These are phyloP conservation scores for Cyprinodon tularosa DNA, from an alignment of 2,113 vertebrate species.

Conservation along the genomic window DNA sequence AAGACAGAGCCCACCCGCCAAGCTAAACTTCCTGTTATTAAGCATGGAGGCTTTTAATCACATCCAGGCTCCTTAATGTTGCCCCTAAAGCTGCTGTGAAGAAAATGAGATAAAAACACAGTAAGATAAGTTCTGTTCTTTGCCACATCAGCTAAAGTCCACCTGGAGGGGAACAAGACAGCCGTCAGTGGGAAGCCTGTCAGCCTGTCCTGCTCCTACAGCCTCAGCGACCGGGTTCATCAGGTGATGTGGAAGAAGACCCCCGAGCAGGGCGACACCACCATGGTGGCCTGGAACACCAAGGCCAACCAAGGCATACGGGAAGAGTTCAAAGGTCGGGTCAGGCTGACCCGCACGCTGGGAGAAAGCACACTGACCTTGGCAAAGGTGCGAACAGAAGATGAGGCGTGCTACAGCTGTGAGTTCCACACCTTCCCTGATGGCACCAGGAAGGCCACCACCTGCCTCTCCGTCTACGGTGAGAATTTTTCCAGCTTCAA, in stretches of 20 bases:
- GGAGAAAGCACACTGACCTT: constrained; percentile 67
- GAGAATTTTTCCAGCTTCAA: background rate
- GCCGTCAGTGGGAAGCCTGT: constrained; percentile 54
- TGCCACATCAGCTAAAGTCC: constrained; percentile 61
- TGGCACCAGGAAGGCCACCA: constrained; percentile 53
- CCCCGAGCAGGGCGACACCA: constrained; percentile 67
- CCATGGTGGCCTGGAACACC: constrained; percentile 63
- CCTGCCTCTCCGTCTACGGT: constrained; percentile 80
- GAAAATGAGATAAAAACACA: background rate
- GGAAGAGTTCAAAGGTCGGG: constrained; percentile 41
- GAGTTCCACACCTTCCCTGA: constrained; percentile 79
- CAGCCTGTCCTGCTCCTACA: constrained; percentile 73
- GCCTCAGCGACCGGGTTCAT: constrained; percentile 53
- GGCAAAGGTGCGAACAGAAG: constrained; percentile 60
- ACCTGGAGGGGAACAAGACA: constrained; percentile 65
- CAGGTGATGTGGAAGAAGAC: constrained; percentile 82
- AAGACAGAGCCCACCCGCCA: constrained; percentile 10
- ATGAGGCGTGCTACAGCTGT: constrained; percentile 82
- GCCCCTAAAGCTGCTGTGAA: background rate
- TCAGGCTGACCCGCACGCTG: constrained; percentile 64
- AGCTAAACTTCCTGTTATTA: constrained; percentile 32
- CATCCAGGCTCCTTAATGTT: background rate
- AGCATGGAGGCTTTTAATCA: constrained; percentile 7
- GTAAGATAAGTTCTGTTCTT: background rate
- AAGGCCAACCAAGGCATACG: constrained; percentile 11